These are phyloP conservation scores for Oegoconia quadripuncta DNA, from an alignment of 2,888 invertebrate genomes.

Conservation along the genomic window DNA sequence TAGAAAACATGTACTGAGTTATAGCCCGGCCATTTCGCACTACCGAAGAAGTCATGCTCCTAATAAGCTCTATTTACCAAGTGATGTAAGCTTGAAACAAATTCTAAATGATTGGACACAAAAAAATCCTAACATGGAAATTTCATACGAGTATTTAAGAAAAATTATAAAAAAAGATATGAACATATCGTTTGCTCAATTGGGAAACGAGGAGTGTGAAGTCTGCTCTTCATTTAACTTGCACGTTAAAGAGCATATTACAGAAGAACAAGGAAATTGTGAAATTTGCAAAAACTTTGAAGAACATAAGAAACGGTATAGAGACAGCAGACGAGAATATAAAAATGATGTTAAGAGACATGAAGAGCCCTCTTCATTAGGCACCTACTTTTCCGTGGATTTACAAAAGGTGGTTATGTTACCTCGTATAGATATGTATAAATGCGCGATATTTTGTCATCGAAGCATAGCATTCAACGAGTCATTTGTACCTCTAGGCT, in stretches of 20 bases:
- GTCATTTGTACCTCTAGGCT: slow-evolving; percentile 19
- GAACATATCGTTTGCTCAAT: slow-evolving; percentile 14
- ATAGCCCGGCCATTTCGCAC: slow-evolving; percentile 5
- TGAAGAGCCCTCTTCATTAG: background rate
- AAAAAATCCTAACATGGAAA: background rate
- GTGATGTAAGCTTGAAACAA: too few relatives aligned
- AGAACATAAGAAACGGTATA: slow-evolving; percentile 5
- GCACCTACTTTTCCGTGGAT: slow-evolving; percentile 11
- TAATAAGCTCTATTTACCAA: slow-evolving; percentile 8
- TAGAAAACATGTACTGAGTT: slow-evolving; percentile 4
- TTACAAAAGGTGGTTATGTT: too few relatives aligned
- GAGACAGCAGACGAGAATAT: slow-evolving; percentile 2
- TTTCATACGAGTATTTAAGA: slow-evolving; percentile 9
- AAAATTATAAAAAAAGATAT: slow-evolving; percentile 6
- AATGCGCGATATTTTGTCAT: slow-evolving; percentile 19
- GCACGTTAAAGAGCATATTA: slow-evolving; percentile 4
- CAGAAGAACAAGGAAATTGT: slow-evolving; percentile 1
- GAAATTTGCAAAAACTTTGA: slow-evolving; percentile 6
- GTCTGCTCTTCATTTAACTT: slow-evolving; percentile 4
- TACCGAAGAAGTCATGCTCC: slow-evolving; percentile 13
- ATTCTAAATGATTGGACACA: too few relatives aligned
- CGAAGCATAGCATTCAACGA: slow-evolving; percentile 21
- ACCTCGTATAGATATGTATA: slow-evolving; percentile 20
- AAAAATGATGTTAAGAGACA: background rate
- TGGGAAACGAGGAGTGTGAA: slow-evolving; percentile 16